These are phyloP conservation scores for Chydorus sphaericus DNA, from an alignment of 2,888 invertebrate species.

Conservation along the genomic window DNA sequence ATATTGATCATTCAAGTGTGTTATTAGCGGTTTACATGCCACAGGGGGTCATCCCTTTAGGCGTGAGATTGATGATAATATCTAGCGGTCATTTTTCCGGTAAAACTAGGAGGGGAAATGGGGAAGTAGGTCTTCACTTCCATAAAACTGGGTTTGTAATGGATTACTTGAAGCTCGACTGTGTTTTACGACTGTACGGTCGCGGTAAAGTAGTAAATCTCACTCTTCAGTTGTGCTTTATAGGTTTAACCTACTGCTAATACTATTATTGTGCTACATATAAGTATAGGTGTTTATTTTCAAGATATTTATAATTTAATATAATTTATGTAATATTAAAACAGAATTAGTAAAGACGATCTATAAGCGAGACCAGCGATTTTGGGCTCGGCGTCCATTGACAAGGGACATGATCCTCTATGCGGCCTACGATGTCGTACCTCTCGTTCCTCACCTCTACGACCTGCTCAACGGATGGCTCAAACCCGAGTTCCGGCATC, in stretches of 20 bases:
- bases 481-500: slow-evolving; percentile 44
- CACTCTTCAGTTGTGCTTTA: no score
- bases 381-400: slow-evolving; percentile 74
- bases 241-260: no score
- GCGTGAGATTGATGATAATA: neutral
- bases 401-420: slow-evolving; percentile 82
- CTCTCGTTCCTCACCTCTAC: slow-evolving; percentile 69
- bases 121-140: slow-evolving; percentile 8
- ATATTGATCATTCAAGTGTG: neutral
- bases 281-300: no score
- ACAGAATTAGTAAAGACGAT: slow-evolving; percentile 49
- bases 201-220: no score
- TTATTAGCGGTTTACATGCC: neutral
- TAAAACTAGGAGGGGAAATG: neutral
- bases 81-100: no score
- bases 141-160: no score
- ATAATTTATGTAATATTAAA: no score
- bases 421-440: slow-evolving; percentile 75
- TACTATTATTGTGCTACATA: no score
- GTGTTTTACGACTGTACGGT: no score
- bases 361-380: slow-evolving; percentile 60
- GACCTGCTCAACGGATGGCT: slow-evolving; percentile 53
- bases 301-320: no score
- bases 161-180: neutral
- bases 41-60: neutral